Evolutionary conservation across 2,888 invertebrate species (phyloP).

Genomic region (Cataglyphis albicans): DNA sequence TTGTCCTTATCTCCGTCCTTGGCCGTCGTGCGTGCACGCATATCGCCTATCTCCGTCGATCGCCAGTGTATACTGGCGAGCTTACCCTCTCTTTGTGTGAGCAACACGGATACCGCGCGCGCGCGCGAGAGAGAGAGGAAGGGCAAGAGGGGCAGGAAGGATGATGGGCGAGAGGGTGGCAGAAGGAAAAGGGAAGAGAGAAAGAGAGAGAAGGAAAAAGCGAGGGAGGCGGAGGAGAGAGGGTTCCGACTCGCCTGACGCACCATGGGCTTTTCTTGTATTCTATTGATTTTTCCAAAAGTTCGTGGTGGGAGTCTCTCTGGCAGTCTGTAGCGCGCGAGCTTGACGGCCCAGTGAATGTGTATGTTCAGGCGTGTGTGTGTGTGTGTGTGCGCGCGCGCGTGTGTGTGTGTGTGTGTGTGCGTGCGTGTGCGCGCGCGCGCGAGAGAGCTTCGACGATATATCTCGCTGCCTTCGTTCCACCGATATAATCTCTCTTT

Average conservation of each 20-base stretch:
- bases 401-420: conserved; percentile 19
- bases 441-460: conserved; percentile 65
- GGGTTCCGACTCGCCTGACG: conserved; percentile 79
- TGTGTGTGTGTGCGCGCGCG: conserved; percentile 11
- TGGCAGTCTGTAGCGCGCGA: conserved; percentile 76
- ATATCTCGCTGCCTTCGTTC: conserved; percentile 51
- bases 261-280: conserved; percentile 86
- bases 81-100: conserved; percentile 34
- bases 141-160: conserved; percentile 35
- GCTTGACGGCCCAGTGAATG: conserved; percentile 69
- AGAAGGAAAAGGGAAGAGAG: conserved; percentile 5
- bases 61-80: conserved; percentile 47
- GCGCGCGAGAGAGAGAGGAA: conserved; percentile 43
- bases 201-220: conserved; percentile 44
- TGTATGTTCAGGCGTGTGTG: neutral
- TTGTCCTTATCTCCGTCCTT: conserved; percentile 43
- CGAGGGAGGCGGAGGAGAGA: conserved; percentile 64
- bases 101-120: conserved; percentile 50
- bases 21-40: conserved; percentile 77
- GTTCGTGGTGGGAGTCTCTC: conserved; percentile 84
- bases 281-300: conserved; percentile 90
- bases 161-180: conserved; percentile 13
- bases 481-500: conserved; percentile 40
- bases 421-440: conserved; percentile 23
- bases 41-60: conserved; percentile 74